A percentile compares a stretch with the other conserved stretches of the same genome.
These are phyloP conservation scores for Pituophis catenifer DNA, from an alignment of 2,113 vertebrate genomes.

Conservation along the genomic window DNA sequence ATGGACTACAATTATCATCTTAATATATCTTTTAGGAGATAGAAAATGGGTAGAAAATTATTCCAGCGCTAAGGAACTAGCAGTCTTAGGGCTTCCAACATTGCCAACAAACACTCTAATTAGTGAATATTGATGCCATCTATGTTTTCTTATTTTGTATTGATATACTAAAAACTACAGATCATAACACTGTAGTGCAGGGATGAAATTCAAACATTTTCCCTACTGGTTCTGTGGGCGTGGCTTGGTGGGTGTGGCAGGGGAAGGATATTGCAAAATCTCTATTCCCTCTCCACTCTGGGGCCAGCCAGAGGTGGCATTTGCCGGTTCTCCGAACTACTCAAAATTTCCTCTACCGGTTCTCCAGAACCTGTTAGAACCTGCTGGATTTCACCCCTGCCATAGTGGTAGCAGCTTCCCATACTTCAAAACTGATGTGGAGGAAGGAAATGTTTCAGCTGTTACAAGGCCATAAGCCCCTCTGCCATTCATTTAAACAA, in stretches of 20 bases:
- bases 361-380: too few relatives aligned
- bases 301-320: too few relatives aligned
- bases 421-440: background rate
- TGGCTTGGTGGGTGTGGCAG: too few relatives aligned
- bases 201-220: too few relatives aligned
- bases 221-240: too few relatives aligned
- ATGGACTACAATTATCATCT: background rate
- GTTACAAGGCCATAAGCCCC: background rate
- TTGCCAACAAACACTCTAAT: background rate
- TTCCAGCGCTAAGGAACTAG: background rate
- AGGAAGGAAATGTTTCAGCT: background rate
- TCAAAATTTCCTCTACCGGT: too few relatives aligned
- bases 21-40: background rate
- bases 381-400: background rate
- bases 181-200: background rate
- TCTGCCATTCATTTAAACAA: background rate
- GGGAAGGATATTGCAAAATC: too few relatives aligned
- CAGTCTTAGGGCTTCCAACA: background rate
- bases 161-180: background rate
- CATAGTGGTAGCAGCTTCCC: background rate
- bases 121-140: background rate
- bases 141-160: background rate
- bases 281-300: too few relatives aligned
- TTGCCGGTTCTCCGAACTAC: too few relatives aligned
- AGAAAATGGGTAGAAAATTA: background rate